Percentiles rank a stretch among this genome's conserved stretches.
These are phyloP conservation scores for Alsophila aescularia DNA, from an alignment of 2,888 invertebrate genomes.

Conservation along the genomic window DNA sequence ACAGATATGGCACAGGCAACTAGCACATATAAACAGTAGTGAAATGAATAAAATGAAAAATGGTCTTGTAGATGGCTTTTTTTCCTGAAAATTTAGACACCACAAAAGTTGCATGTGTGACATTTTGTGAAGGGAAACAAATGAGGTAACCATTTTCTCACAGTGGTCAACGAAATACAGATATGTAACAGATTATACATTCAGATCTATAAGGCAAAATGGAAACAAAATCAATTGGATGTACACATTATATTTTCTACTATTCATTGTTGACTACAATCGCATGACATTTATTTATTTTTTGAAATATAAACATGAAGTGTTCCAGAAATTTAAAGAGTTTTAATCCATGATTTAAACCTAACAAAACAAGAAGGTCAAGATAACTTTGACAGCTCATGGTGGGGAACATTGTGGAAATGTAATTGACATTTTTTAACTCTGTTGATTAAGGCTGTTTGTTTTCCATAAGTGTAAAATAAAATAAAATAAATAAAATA, in stretches of 20 bases:
- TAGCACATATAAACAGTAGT: slow-evolving; percentile 17
- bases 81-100: background rate
- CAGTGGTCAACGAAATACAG: background rate
- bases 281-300: slow-evolving; percentile 26
- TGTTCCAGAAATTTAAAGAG: slow-evolving; percentile 26
- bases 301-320: slow-evolving; percentile 27
- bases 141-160: background rate
- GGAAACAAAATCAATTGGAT: slow-evolving; percentile 23
- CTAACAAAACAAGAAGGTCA: slow-evolving; percentile 22
- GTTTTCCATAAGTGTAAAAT: no score
- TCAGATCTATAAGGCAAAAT: slow-evolving; percentile 26
- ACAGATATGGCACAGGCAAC: slow-evolving; percentile 23
- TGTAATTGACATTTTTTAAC: background rate
- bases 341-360: slow-evolving; percentile 35
- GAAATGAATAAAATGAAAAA: slow-evolving; percentile 32
- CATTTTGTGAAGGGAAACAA: slow-evolving; percentile 39
- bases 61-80: slow-evolving; percentile 31
- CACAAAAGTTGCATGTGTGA: slow-evolving; percentile 23
- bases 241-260: slow-evolving; percentile 33
- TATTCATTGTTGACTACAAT: slow-evolving; percentile 38
- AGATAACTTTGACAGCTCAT: slow-evolving; percentile 23
- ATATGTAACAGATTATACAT: background rate
- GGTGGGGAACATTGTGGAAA: background rate
- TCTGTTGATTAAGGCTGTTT: no score
- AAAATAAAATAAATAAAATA: no score